These are phyloP conservation scores for Leuciscus waleckii DNA, from an alignment of 2,797 vertebrate species.

Conservation along the genomic window DNA sequence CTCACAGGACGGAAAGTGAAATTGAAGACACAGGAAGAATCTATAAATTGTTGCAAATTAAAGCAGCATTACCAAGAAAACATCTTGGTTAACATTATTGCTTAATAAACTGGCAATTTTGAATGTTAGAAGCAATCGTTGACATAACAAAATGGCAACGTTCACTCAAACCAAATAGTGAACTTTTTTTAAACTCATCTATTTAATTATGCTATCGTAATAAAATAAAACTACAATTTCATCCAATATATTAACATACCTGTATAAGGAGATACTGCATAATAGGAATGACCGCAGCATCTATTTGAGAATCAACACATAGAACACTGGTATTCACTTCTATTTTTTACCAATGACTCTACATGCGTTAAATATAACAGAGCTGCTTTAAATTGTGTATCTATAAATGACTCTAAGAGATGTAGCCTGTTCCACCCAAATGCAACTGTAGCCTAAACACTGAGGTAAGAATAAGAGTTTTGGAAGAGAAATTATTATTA, in stretches of 20 bases:
- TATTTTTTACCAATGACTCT: slow-evolving; percentile 26
- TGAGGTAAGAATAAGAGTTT: slow-evolving; percentile 15
- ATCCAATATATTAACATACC: background rate
- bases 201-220: background rate
- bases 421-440: slow-evolving; percentile 1
- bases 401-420: background rate
- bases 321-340: slow-evolving; percentile 22
- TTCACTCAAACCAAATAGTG: background rate
- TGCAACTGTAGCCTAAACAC: slow-evolving; percentile 18
- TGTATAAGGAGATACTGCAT: background rate
- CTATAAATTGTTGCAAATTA: background rate
- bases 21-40: background rate
- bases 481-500: slow-evolving; percentile 22
- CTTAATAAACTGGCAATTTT: background rate
- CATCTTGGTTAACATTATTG: no score
- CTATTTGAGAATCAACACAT: background rate
- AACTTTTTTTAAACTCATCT: background rate
- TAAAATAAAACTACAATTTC: background rate
- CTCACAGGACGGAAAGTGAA: background rate
- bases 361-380: slow-evolving; percentile 23
- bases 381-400: slow-evolving; percentile 20
- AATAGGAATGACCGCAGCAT: background rate
- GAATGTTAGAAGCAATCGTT: background rate
- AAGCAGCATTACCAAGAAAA: background rate
- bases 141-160: background rate